Percentiles rank a stretch among this genome's conserved stretches.
Conservation (phyloP, 2,113 vertebrate species). For the Athene noctua region DNA sequence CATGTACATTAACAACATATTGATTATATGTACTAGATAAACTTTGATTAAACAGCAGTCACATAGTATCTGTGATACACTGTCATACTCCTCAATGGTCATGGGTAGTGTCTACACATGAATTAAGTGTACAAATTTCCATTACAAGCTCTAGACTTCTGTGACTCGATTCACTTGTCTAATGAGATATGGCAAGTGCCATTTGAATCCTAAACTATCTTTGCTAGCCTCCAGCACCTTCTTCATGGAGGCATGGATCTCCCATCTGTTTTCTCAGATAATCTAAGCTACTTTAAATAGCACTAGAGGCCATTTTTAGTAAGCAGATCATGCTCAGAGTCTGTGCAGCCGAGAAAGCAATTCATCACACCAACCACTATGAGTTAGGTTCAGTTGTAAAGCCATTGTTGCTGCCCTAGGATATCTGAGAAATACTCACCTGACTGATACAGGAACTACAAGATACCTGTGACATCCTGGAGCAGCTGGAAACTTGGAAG, state of each 20-base stretch:
- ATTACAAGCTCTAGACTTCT: neutral
- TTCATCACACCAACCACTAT: neutral
- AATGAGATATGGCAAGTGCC: neutral
- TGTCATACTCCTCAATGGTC: neutral
- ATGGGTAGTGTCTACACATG: neutral
- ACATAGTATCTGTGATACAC: neutral
- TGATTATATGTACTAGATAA: neutral
- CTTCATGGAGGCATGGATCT: neutral
- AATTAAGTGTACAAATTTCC: neutral
- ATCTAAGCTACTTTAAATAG: neutral
- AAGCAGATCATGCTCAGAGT: neutral
- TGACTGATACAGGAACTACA: neutral
- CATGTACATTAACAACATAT: neutral
- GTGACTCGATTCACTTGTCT: neutral
- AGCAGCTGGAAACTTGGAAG: neutral
- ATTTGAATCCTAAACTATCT: neutral
- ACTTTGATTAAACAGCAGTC: neutral
- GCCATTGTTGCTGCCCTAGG: neutral
- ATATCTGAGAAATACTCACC: neutral
- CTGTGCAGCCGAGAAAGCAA: neutral
- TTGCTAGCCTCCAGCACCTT: neutral
- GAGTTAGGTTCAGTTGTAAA: neutral
- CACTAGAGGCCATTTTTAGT: neutral
- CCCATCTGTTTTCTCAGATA: neutral
- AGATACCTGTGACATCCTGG: neutral